Evolutionary conservation across 2,888 invertebrate genomes (phyloP).

Genomic region (Tromatobia lineatoria): DNA sequence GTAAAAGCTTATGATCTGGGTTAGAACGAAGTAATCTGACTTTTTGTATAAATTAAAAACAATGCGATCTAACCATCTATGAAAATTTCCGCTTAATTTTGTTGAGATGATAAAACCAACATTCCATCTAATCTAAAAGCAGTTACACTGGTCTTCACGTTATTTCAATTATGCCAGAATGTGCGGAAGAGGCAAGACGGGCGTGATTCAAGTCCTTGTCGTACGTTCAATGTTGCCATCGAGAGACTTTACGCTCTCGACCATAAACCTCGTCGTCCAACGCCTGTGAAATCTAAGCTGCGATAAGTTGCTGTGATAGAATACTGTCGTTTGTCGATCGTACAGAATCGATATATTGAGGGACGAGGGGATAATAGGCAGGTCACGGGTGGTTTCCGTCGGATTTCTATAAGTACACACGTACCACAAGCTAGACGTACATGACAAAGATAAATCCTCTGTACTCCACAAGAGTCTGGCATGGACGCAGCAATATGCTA

Average conservation of each 20-base stretch:
- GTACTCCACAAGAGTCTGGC: not conserved
- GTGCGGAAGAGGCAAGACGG: slow-evolving; percentile 5
- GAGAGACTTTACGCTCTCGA: slow-evolving; percentile 69
- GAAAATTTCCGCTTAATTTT: not conserved
- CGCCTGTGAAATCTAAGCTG: slow-evolving; percentile 77
- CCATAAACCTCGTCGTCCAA: slow-evolving; percentile 74
- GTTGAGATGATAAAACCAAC: not conserved
- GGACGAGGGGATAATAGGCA: not conserved
- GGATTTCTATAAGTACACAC: not conserved
- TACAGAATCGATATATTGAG: slow-evolving; percentile 45
- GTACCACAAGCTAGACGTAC: not conserved
- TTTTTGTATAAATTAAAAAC: not conserved
- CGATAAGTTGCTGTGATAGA: slow-evolving; percentile 74
- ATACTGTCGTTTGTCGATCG: slow-evolving; percentile 50
- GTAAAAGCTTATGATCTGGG: no score
- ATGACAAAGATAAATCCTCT: not conserved
- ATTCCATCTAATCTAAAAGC: not conserved
- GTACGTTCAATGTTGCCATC: slow-evolving; percentile 65
- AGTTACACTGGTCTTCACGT: not conserved
- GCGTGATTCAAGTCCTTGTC: not conserved
- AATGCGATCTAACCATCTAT: not conserved
- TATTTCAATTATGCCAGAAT: slow-evolving; percentile 52
- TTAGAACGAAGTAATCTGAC: no score
- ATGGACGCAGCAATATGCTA: slow-evolving; percentile 6
- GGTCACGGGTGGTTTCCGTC: not conserved